Percentiles rank a stretch among this genome's conserved stretches.
These are phyloP conservation scores for Oreochromis aureus DNA, from an alignment of 2,113 vertebrate genomes.

Conservation along the genomic window DNA sequence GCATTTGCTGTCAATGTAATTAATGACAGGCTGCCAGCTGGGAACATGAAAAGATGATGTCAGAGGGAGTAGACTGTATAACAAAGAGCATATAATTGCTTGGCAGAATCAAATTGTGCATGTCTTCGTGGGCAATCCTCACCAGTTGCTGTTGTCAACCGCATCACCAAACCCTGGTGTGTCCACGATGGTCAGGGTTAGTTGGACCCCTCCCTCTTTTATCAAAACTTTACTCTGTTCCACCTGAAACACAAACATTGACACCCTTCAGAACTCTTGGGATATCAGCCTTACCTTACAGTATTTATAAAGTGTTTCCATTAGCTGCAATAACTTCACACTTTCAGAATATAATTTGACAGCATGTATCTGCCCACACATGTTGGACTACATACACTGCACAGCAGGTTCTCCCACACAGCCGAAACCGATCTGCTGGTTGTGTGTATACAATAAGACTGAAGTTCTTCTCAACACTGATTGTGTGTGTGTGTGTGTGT, in stretches of 20 bases:
- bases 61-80: background rate
- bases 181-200: conserved; percentile 78
- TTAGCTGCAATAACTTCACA: background rate
- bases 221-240: conserved; percentile 78
- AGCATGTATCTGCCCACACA: background rate
- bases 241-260: conserved; percentile 55
- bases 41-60: background rate
- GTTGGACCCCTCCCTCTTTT: conserved; percentile 78
- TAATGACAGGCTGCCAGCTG: conserved; percentile 76
- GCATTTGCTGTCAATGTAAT: conserved; percentile 75
- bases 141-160: conserved; percentile 81
- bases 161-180: conserved; percentile 79
- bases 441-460: background rate
- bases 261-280: background rate
- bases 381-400: background rate
- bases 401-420: conserved; percentile 13
- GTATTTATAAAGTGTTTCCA: background rate
- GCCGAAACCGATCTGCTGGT: background rate
- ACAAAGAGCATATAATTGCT: background rate
- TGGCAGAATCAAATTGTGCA: background rate
- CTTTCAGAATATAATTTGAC: background rate
- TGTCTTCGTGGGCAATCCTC: background rate
- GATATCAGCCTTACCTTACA: background rate
- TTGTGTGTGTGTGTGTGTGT: background rate
- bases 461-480: background rate